Percentiles rank a stretch among this genome's conserved stretches.
These are phyloP conservation scores for Bombus waltoni DNA, from an alignment of 1,140 invertebrate genomes.

Conservation along the genomic window DNA sequence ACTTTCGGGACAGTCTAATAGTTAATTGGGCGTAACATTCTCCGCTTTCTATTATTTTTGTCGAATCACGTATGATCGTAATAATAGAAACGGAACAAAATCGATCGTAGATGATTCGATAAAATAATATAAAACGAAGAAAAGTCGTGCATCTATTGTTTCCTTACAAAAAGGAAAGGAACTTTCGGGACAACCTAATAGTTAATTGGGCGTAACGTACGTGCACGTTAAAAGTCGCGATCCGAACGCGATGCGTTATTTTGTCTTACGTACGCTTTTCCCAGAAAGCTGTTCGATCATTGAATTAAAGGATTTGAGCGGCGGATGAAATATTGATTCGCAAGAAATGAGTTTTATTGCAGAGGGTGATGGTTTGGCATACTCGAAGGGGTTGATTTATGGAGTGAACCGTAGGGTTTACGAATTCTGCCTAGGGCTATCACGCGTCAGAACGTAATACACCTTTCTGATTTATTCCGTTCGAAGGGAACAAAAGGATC, in stretches of 20 bases:
- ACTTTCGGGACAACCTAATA: too few species aligned
- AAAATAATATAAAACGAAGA: too few species aligned
- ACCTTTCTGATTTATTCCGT: background rate
- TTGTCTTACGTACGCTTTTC: background rate
- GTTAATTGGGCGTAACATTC: too few species aligned
- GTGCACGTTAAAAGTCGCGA: background rate
- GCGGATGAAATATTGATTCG: background rate
- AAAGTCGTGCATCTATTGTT: too few species aligned
- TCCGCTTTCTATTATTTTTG: too few species aligned
- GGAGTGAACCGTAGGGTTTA: background rate
- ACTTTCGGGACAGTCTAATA: too few species aligned
- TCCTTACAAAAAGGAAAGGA: too few species aligned
- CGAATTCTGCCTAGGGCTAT: background rate
- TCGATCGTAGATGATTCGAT: too few species aligned
- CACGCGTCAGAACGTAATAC: background rate
- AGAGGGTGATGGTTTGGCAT: background rate
- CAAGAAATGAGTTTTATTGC: background rate
- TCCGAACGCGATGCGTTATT: background rate
- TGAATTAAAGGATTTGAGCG: background rate
- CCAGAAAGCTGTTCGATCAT: background rate
- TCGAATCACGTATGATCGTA: too few species aligned
- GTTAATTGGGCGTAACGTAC: too few species aligned
- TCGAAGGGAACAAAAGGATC: background rate
- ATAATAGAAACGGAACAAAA: too few species aligned
- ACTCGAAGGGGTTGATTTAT: background rate